Percentiles rank a stretch among this genome's conserved stretches.
Evolutionary conservation across 35 echinoderm and acorn worm species (phyloP).

Genomic region (Eucidaris tribuloides): DNA sequence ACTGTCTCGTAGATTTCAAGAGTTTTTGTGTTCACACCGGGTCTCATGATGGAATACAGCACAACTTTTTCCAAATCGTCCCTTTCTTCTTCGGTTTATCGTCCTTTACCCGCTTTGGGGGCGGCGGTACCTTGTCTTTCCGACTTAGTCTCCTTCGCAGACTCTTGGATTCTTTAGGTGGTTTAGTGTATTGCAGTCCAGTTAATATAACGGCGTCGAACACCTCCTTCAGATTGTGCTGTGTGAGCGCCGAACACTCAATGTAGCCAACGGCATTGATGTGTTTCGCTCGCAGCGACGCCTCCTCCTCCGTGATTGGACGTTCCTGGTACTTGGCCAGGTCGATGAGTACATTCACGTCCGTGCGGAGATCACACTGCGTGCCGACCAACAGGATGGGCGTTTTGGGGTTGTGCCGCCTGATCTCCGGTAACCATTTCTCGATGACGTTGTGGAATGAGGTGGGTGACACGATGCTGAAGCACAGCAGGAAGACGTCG

Average conservation of each 20-base stretch:
- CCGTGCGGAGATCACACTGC: constrained; percentile 94
- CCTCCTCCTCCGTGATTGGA: constrained; percentile 81
- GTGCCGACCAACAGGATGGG: constrained; percentile 94
- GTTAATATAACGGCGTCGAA: constrained; percentile 93
- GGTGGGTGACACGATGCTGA: constrained; percentile 97
- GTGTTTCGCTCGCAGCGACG: constrained; percentile 60
- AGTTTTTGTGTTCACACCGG: background rate
- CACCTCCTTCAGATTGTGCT: constrained; percentile 99
- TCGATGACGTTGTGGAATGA: constrained; percentile 94
- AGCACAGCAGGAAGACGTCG: constrained; percentile 94
- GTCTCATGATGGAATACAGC: constrained; percentile 64
- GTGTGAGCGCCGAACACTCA: constrained; percentile 96
- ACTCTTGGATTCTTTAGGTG: constrained; percentile 59
- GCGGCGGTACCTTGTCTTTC: constrained; percentile 55
- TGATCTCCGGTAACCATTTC: constrained; percentile 94
- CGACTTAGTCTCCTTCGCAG: constrained; percentile 59
- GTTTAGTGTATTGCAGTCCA: constrained; percentile 78
- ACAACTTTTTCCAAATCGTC: constrained; percentile 84
- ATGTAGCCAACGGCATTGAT: constrained; percentile 88
- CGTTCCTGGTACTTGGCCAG: constrained; percentile 79
- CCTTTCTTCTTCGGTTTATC: constrained; percentile 54
- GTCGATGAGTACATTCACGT: constrained; percentile 96
- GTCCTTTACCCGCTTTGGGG: constrained; percentile 44
- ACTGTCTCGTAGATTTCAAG: background rate
- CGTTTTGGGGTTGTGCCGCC: constrained; percentile 83